Evolutionary conservation across 1,140 invertebrate genomes (phyloP).

Genomic region (Tyrophagus putrescentiae): DNA sequence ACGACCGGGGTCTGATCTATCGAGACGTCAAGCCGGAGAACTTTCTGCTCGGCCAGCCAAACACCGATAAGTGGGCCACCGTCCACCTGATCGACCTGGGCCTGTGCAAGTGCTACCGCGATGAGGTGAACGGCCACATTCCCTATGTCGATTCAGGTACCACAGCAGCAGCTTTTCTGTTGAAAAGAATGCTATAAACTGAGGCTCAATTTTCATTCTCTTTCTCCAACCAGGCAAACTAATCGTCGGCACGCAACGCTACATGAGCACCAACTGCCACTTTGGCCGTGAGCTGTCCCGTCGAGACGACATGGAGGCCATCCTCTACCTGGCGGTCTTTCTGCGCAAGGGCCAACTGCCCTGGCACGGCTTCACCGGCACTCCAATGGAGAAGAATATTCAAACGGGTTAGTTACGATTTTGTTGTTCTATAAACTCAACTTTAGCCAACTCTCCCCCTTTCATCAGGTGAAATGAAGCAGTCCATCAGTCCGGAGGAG

Average conservation of each 20-base stretch:
- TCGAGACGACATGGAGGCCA: slow-evolving; percentile 88
- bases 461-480: slow-evolving; percentile 72
- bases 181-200: slow-evolving; percentile 47
- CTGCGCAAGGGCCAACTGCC: slow-evolving; percentile 57
- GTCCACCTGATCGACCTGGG: slow-evolving; percentile 27
- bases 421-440: background rate
- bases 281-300: slow-evolving; percentile 40
- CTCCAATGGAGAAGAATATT: slow-evolving; percentile 68
- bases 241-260: slow-evolving; percentile 41
- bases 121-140: background rate
- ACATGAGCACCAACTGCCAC: slow-evolving; percentile 29
- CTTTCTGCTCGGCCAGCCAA: background rate
- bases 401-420: slow-evolving; percentile 62
- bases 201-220: slow-evolving; percentile 39
- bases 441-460: background rate
- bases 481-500: slow-evolving; percentile 87
- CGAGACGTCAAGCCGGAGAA: slow-evolving; percentile 9
- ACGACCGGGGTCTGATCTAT: slow-evolving; percentile 24
- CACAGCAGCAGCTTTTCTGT: slow-evolving; percentile 42
- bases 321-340: slow-evolving; percentile 80
- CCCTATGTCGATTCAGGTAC: slow-evolving; percentile 39
- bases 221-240: slow-evolving; percentile 45
- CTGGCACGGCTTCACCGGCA: slow-evolving; percentile 41
- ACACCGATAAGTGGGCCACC: slow-evolving; percentile 5
- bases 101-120: slow-evolving; percentile 17